Base-by-base conservation (phyloP, 37 sponge, comb jelly and placozoan genomes). In the Bolinopsis microptera region DNA sequence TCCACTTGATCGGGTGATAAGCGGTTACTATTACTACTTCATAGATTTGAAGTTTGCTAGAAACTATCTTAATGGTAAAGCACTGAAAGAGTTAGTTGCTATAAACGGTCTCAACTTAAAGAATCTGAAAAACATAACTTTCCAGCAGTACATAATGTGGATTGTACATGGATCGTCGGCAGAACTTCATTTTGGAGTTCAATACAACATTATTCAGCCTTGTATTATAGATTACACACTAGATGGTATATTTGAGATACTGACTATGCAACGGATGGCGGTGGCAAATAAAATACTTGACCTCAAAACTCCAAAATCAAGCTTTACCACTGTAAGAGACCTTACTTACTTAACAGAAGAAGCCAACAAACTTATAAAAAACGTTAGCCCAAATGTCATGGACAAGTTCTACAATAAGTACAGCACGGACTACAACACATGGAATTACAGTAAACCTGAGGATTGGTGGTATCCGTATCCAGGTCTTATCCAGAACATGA, bases 401-500 rank as follows among this genome's bases (percentile, higher is more conserved):
- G 36, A 28, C 27, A 9, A 77, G 36, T 77, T 77, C 33, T 77
- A 77, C 21, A 18, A 32, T 9, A 77, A 77, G 36, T 77, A 32
- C 37, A 32, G 36, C 18, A 1, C 0, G 3, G 80, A 77, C 33
- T 77, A 77, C 80, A 35, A 1, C 0, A 35, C 32, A 13, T 77
- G 80, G 80, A 35, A 77, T 18, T 77, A 77, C 37, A 77, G 80
- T 32, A 77, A 77, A 32, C 80, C 80, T 9, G 1, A 13, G 1
- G 80, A 77, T 77, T 77, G 80, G 80, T 77, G 80, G 80, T 77
- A 77, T 34, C 80, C 80, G 36, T 77, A 32, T 34, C 80, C 80
- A 3, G 35, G 80, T 1, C 18, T 35, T 32, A 77, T 77, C 35
- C 28, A 34, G 9, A 77, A 32, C 18, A 27, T 33, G 33, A 77